phyloP scores from a whole-genome alignment of 2,888 invertebrate species.

The Cheilosia impressa region DNA sequence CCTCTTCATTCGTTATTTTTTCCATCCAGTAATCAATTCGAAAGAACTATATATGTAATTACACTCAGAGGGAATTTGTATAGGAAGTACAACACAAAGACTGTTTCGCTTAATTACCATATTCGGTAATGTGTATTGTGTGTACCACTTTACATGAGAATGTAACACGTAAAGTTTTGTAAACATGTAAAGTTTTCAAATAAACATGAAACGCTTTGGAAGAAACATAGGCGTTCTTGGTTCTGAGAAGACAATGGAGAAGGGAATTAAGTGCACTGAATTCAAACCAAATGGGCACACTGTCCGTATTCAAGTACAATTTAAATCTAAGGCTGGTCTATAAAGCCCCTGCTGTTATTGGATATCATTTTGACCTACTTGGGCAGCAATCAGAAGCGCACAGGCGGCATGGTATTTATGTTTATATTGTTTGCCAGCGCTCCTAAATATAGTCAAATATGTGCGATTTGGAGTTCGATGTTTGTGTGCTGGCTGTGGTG shows the following conservation, averaged over 20 bases:
- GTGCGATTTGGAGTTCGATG: neutral
- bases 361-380: constrained; percentile 3
- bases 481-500: neutral
- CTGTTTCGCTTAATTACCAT: neutral
- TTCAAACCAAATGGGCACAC: no score
- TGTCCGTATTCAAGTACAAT: neutral
- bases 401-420: neutral
- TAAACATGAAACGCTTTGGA: neutral
- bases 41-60: neutral
- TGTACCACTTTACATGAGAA: neutral
- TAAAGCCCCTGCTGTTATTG: neutral
- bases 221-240: neutral
- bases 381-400: neutral
- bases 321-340: neutral
- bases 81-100: neutral
- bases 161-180: neutral
- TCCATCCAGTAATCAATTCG: neutral
- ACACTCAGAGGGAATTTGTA: neutral
- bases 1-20: neutral
- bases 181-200: neutral
- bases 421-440: neutral
- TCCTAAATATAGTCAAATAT: constrained; percentile 2
- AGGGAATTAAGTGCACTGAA: neutral
- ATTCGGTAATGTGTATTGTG: neutral
- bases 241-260: neutral